Evolutionary conservation across 2,113 vertebrate genomes (phyloP), one percentile per base, ranked within the genome.

Genomic region (Taurulus bubalis): DNA sequence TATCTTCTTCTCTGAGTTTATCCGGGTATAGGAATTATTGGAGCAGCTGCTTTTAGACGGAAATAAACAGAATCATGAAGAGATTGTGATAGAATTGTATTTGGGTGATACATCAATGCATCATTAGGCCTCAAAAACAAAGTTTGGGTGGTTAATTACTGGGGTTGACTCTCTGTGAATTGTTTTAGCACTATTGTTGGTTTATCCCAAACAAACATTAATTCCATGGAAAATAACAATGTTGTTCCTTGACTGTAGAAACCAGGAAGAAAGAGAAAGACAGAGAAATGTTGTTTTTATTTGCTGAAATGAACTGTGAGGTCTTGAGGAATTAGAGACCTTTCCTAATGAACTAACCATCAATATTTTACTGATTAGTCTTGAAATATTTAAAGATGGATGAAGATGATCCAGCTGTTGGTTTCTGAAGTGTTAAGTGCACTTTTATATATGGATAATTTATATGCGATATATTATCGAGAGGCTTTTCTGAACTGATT

Each of bases 351-450:
- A 95, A 88, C 87, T 93, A 58, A 67, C 82, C 94, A 95, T 96
- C 94, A 96, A 96, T 96, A 87, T 96, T 97, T 96, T 88, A 96
- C 93, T 90, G 80, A 91, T 89, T 83, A 75, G 84, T 87, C 87
- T 95, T 96, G 68, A 95, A 96, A 96, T 95, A 96, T 96, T 95
- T 91, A 96, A 92, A 88, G 64, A 92, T 92, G 92, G 90, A 94
- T 91, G 95, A 82, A 85, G 90, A 93, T 70, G 87, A 92, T 94
- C 92, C 95, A 96, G 94, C 95, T 96, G 77, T 77, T 73, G 42
- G 42, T 68, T 9, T 24, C 9, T 56, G 8, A 32, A 55, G 58
- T 42, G 32, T 62, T n/a, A 53, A 53, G 20, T 5, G 8, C 6
- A 40, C 18, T 24, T 26, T 60, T 67, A 77, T 26, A 55, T 11